Percentiles rank a stretch among this genome's conserved stretches.
Conservation (phyloP, 2,113 vertebrate species). For the Vidua macroura region DNA sequence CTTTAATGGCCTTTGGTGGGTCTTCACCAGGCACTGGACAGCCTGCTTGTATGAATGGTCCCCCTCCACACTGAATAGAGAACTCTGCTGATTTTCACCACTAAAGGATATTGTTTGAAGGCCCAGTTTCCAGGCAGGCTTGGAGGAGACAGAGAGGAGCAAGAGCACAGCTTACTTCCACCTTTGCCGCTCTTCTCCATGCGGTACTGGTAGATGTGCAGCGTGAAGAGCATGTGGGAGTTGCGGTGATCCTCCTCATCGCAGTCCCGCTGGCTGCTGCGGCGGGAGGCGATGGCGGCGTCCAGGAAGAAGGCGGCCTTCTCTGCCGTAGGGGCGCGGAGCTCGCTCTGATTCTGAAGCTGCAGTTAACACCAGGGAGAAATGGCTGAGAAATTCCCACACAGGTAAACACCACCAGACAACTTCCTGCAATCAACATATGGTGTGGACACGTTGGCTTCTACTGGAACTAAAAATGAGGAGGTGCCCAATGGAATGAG, state of each 20-base stretch:
- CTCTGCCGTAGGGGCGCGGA: conserved; percentile 91
- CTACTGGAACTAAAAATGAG: background rate
- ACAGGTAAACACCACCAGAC: background rate
- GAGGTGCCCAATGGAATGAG: background rate
- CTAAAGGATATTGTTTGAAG: background rate
- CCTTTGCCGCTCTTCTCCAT: conserved; percentile 97
- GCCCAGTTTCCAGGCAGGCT: background rate
- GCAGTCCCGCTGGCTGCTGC: conserved; percentile 82
- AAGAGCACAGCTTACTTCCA: conserved; percentile 82
- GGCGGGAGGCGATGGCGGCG: conserved; percentile 89
- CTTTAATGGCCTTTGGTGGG: background rate
- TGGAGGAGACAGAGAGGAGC: background rate
- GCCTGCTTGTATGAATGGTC: background rate
- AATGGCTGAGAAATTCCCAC: background rate
- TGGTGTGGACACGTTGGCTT: background rate
- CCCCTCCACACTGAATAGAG: background rate
- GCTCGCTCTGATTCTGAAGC: conserved; percentile 98
- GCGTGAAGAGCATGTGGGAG: conserved; percentile 98
- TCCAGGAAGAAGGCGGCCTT: conserved; percentile 97
- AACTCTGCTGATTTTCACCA: background rate
- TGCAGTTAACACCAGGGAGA: conserved; percentile 54
- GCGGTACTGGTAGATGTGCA: conserved; percentile 98
- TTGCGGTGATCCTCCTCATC: conserved; percentile 91
- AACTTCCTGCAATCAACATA: accelerated
- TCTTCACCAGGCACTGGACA: background rate